Base-by-base conservation (phyloP, 1,140 invertebrate species). In the Metopolophium dirhodum region DNA sequence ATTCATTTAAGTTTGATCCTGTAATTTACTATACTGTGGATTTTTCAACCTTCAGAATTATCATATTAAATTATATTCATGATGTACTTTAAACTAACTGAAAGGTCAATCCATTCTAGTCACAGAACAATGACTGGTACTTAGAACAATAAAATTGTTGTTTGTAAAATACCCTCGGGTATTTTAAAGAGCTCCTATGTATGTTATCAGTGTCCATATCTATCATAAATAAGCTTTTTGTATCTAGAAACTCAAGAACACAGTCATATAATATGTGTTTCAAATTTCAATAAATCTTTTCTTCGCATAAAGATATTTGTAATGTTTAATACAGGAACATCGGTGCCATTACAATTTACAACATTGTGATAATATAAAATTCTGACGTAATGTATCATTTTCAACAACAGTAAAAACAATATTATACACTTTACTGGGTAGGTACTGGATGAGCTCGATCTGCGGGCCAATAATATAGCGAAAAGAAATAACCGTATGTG, bases 51-150 rank as follows among this genome's bases (percentile, higher is more conserved):
- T 89, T 89, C 88, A 22, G 35, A 89, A 57, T 89, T 89, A 89
- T 57, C 49, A 57, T 89, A 89, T 57, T 41, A 57, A 89, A 89
- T 89, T 89, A 23, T 89, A 89, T 89, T 89, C 88, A 57, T 26
- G 30, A 26, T 54, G 49, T 87, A 37, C 88, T 37, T 89, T 37
- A 57, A 89, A 89, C 35, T 22, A 35, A 89, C 37, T 57, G 49
- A 89, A 89, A 89, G 88, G 88, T 89, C 88, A 57, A 89, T 89
- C 51, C n/a, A 37, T 89, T 89, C 51, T 57, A 54, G 88, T 89
- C 88, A 22, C 35, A 57, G 26, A 89, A 89, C 88, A 89, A 57
- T 89, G 88, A 37, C 51, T 89, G 35, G 22, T 35, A 37, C 87
- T 89, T 89, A 57, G 35, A 89, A 89, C 88, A 89, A 89, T 89